Evolutionary conservation across 2,797 vertebrate genomes (phyloP), one percentile per base, ranked within the genome.

Genomic region (Selene dorsalis): DNA sequence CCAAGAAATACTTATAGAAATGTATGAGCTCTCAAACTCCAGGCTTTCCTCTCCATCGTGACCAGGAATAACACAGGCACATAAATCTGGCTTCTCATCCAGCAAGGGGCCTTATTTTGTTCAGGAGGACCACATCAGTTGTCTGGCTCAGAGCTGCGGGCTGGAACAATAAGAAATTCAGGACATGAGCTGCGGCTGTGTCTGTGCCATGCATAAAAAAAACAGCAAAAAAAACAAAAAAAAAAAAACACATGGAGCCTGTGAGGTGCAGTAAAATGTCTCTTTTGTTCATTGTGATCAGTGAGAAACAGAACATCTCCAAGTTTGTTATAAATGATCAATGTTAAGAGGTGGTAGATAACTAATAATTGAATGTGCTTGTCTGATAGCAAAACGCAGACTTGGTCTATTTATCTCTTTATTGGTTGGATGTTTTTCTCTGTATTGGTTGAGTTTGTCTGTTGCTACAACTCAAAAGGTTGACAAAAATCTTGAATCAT

Each of bases 161-260:
- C 70, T 77, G 43, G 68, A 87, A 81, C 74, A 77, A 80, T 67
- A 79, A 73, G 65, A 80, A 71, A 83, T 74, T 75, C 80, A 86
- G 69, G 64, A 73, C 73, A 32, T 26, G 68, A 75, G 78, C 28
- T 4, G 32, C 6, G 69, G 73, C 73, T 86, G 84, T 88, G 88
- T 88, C 79, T 84, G 76, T 75, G 80, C 75, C 68, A 39, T 79
- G 43, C 84, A 80, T 84, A 60, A 56, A 76, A 41, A n/a, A n/a
- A n/a, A n/a, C n/a, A n/a, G n/a, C n/a, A n/a, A n/a, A n/a, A n/a
- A n/a, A n/a, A n/a, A n/a, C n/a, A 38, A 38, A 38, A 9, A 69
- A 79, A 60, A 55, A 50, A 35, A 53, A 41, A 50, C 61, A 35
- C 65, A 76, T n/a, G 52, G 55, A 69, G 79, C 53, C 28, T 50